Conservation (phyloP, 2,113 vertebrate genomes). For the Colistium nudipinnis region DNA sequence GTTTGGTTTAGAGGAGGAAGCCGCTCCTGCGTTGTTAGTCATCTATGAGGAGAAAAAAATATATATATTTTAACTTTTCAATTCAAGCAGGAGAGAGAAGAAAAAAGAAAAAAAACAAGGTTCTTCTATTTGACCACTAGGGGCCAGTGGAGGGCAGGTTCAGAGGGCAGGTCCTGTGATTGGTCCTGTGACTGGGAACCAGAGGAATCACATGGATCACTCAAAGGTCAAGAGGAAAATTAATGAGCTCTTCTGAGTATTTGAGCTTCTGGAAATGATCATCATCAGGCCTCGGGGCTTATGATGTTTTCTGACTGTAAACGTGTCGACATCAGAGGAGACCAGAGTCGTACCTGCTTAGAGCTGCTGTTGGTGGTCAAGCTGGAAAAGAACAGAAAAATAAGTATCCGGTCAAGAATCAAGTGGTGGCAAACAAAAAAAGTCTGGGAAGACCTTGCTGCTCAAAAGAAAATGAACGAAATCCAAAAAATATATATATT, state of each 20-base stretch:
- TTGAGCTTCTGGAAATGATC: not conserved
- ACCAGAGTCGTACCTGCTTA: constrained; percentile 77
- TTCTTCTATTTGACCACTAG: not conserved
- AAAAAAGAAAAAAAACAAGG: not conserved
- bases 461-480: no score
- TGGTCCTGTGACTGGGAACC: not conserved
- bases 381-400: constrained; percentile 75
- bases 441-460: not conserved
- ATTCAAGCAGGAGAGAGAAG: not conserved
- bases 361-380: constrained; percentile 72
- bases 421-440: not conserved
- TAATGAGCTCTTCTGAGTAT: not conserved
- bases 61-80: not conserved
- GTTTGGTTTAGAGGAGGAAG: constrained; percentile 74
- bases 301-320: not conserved
- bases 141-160: not conserved
- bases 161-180: not conserved
- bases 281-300: not conserved
- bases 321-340: not conserved
- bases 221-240: not conserved
- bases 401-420: not conserved
- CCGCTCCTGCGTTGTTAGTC: constrained; percentile 21
- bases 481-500: not conserved
- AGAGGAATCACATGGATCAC: not conserved
- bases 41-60: constrained; percentile 21